Percentiles rank a stretch among this genome's conserved stretches.
These are phyloP conservation scores for Oryzias javanicus DNA, from an alignment of 2,113 vertebrate species.

Conservation along the genomic window DNA sequence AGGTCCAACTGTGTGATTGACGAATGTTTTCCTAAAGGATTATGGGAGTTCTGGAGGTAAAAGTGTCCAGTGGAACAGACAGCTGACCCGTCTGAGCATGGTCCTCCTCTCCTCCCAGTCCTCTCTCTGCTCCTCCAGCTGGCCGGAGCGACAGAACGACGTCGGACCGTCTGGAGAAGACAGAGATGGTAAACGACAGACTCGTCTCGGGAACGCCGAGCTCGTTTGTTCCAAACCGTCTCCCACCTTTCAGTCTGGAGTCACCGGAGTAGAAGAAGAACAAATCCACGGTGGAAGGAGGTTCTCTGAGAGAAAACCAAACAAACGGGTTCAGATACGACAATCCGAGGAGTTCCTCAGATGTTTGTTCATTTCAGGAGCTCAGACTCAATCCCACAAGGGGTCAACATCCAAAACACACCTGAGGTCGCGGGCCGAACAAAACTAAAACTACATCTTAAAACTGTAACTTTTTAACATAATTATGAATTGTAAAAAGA, in stretches of 20 bases:
- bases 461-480: no score
- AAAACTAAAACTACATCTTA: no score
- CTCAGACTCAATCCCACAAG: no score
- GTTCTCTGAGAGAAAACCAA: conserved; percentile 56
- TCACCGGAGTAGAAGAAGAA: conserved; percentile 88
- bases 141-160: conserved; percentile 78
- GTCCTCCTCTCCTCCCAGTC: conserved; percentile 82
- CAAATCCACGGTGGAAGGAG: conserved; percentile 51
- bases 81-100: conserved; percentile 58
- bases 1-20: no score
- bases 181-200: not conserved
- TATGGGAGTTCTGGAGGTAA: no score
- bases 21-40: no score
- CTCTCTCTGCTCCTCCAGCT: conserved; percentile 76
- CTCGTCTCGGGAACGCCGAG: not conserved
- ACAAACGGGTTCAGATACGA: not conserved
- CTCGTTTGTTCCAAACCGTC: not conserved
- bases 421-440: no score
- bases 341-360: not conserved
- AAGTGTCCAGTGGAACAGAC: not conserved
- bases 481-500: no score
- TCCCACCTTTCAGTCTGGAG: conserved; percentile 81
- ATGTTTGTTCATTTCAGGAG: not conserved
- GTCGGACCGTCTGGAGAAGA: conserved; percentile 75
- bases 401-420: not conserved